These are phyloP conservation scores for Cotesia vestalis DNA, from an alignment of 1,140 invertebrate genomes.

Conservation along the genomic window DNA sequence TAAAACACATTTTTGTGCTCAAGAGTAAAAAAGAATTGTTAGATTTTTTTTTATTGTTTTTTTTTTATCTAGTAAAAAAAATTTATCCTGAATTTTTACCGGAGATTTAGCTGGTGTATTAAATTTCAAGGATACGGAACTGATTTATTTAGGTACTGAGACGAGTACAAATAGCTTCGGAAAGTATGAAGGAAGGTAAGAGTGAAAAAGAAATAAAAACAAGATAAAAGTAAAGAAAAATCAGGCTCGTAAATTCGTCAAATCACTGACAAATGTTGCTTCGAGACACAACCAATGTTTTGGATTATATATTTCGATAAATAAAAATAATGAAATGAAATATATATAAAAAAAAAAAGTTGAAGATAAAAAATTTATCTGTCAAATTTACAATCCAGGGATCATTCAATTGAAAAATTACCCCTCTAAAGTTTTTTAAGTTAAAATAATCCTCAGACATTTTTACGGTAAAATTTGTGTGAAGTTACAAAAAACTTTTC, in stretches of 20 bases:
- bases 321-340: neutral
- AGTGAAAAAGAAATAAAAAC: slow-evolving; percentile 19
- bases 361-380: neutral
- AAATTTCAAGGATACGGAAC: slow-evolving; percentile 48
- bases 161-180: slow-evolving; percentile 36
- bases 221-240: slow-evolving; percentile 35
- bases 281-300: neutral
- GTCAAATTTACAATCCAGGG: neutral
- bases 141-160: slow-evolving; percentile 52
- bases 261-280: slow-evolving; percentile 58
- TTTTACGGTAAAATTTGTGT: no score
- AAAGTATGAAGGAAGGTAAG: slow-evolving; percentile 43
- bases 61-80: no score
- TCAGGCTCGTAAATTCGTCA: slow-evolving; percentile 53
- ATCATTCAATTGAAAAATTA: no score
- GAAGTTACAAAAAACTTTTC: no score
- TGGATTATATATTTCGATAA: neutral
- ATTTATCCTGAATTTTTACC: slow-evolving; percentile 41
- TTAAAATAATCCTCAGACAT: no score
- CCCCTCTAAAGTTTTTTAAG: no score
- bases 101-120: slow-evolving; percentile 55
- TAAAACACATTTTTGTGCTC: no score
- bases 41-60: no score
- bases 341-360: neutral
- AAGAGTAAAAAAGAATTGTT: no score